A percentile compares a stretch with the other conserved stretches of the same genome.
These are phyloP conservation scores for Cephalotes varians DNA, from an alignment of 2,888 invertebrate genomes.

Conservation along the genomic window DNA sequence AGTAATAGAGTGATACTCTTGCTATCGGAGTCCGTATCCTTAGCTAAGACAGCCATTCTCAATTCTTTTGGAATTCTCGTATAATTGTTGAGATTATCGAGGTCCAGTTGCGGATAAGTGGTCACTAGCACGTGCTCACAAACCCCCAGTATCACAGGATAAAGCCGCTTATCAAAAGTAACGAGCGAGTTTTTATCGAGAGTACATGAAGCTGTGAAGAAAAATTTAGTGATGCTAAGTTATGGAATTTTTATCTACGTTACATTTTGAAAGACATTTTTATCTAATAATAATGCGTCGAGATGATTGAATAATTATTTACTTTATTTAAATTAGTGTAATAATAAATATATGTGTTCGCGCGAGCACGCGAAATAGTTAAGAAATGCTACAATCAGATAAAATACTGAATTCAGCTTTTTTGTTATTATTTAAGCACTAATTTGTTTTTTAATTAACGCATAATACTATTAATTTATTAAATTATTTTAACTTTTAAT, in stretches of 20 bases:
- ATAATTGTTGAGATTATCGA: slow-evolving; percentile 76
- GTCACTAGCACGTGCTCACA: slow-evolving; percentile 89
- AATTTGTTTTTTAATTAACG: neutral
- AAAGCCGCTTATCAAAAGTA: slow-evolving; percentile 90
- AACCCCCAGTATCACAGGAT: slow-evolving; percentile 86
- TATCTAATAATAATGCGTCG: neutral
- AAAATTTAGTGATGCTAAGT: slow-evolving; percentile 32
- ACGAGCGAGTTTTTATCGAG: slow-evolving; percentile 87
- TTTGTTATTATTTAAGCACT: neutral
- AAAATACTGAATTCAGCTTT: neutral
- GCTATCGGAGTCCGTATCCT: slow-evolving; percentile 81
- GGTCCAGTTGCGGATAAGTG: slow-evolving; percentile 83
- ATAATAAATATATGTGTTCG: neutral
- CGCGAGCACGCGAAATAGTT: neutral
- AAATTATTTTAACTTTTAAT: neutral
- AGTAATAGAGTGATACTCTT: slow-evolving; percentile 86
- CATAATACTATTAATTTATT: neutral
- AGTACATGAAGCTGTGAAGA: slow-evolving; percentile 88
- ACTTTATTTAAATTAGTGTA: neutral
- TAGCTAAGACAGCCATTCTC: slow-evolving; percentile 85
- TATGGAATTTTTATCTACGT: neutral
- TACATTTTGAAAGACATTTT: neutral
- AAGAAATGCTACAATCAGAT: neutral
- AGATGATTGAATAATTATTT: neutral
- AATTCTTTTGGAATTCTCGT: slow-evolving; percentile 82